These are phyloP conservation scores for Iphiclides podalirius DNA, from an alignment of 2,888 invertebrate species.

Conservation along the genomic window DNA sequence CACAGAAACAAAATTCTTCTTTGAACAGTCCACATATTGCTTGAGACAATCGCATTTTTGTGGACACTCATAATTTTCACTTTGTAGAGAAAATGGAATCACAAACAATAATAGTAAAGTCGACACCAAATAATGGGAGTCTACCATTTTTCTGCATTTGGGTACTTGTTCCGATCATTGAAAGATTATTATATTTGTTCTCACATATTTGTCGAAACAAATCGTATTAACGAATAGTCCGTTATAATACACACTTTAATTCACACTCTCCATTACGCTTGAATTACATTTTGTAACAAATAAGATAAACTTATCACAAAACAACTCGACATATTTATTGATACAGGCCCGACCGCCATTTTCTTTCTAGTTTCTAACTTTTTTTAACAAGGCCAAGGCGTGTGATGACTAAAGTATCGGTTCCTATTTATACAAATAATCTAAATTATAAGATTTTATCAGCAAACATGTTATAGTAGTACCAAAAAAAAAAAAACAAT, in stretches of 20 bases:
- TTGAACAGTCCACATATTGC: constrained; percentile 87
- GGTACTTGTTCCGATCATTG: constrained; percentile 57
- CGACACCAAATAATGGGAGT: constrained; percentile 64
- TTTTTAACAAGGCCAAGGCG: not conserved
- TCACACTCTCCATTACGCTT: constrained; percentile 42
- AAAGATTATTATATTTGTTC: constrained; percentile 50
- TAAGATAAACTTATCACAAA: constrained; percentile 40
- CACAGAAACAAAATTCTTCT: constrained; percentile 83
- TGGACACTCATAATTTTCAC: constrained; percentile 80
- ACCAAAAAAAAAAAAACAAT: too few species aligned
- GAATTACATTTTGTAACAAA: constrained; percentile 51
- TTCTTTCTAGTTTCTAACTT: constrained; percentile 40
- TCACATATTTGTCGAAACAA: constrained; percentile 62
- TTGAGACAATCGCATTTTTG: constrained; percentile 86
- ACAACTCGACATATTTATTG: constrained; percentile 58
- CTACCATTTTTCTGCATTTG: constrained; percentile 76
- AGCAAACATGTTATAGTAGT: too few species aligned
- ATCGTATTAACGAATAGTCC: constrained; percentile 40
- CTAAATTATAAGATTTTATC: too few species aligned
- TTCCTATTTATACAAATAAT: too few species aligned
- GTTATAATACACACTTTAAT: constrained; percentile 40
- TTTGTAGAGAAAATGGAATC: constrained; percentile 49
- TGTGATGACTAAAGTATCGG: too few species aligned
- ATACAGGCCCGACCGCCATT: constrained; percentile 63
- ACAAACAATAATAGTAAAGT: constrained; percentile 54